phyloP scores from a whole-genome alignment of 2,797 vertebrate species.

The Leptodactylus fallax region DNA sequence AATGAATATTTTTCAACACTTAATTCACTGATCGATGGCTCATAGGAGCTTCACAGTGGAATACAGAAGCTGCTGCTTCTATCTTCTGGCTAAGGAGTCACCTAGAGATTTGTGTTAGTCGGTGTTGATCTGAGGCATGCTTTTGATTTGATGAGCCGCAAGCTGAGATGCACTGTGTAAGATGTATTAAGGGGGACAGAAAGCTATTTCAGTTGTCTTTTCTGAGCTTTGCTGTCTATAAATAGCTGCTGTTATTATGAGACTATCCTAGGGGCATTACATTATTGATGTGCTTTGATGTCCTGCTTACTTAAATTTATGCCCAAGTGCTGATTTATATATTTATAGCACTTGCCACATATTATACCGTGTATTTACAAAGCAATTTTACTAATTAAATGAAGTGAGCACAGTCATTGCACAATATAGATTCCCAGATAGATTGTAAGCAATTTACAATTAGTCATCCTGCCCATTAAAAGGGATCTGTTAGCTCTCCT shows the following conservation, averaged over 20 bases:
- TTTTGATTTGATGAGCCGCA: constrained; percentile 43
- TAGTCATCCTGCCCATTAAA: background rate
- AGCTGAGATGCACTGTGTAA: constrained; percentile 46
- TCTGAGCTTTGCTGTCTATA: constrained; percentile 29
- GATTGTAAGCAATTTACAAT: background rate
- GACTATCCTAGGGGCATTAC: constrained; percentile 40
- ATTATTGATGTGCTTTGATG: constrained; percentile 59
- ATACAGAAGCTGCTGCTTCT: background rate
- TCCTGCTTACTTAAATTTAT: constrained; percentile 26
- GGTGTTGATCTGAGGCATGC: constrained; percentile 20
- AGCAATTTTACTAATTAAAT: constrained; percentile 8
- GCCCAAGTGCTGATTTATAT: constrained; percentile 26
- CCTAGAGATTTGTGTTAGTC: constrained; percentile 51
- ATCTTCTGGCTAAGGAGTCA: constrained; percentile 30
- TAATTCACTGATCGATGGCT: constrained; percentile 25
- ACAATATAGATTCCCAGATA: background rate
- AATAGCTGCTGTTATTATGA: constrained; percentile 44
- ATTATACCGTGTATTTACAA: background rate
- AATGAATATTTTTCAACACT: constrained; percentile 33
- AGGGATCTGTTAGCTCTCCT: too few species aligned
- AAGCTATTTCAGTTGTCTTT: constrained; percentile 28
- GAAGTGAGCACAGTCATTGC: background rate
- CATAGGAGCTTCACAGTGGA: constrained; percentile 15
- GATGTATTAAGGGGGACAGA: constrained; percentile 44
- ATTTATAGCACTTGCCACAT: constrained; percentile 1